Conservation (phyloP, 2,113 vertebrate species). For the Odontophorus gujanensis region DNA sequence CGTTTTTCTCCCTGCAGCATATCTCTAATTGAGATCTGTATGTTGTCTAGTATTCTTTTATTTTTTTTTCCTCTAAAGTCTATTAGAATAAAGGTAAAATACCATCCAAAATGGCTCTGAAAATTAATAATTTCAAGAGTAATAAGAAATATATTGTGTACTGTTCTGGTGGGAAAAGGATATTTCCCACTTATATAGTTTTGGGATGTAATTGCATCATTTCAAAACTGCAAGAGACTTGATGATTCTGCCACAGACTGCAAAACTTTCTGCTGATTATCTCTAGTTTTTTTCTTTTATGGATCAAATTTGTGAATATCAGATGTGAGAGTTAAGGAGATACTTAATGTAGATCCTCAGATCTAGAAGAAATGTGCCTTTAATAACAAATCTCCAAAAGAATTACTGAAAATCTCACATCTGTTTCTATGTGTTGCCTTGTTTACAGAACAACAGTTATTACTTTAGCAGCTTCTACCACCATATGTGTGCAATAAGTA, state of each 20-base stretch:
- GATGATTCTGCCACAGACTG: neutral
- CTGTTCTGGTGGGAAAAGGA: neutral
- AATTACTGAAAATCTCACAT: slow-evolving; percentile 3
- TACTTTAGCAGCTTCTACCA: slow-evolving; percentile 53
- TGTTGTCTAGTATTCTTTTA: neutral
- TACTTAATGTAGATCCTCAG: neutral
- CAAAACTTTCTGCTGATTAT: neutral
- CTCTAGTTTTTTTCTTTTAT: neutral
- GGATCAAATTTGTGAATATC: neutral
- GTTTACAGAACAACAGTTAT: slow-evolving; percentile 39
- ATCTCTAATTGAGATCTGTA: neutral
- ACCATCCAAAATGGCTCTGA: slow-evolving; percentile 12
- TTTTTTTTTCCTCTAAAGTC: neutral
- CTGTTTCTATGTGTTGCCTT: slow-evolving; percentile 28
- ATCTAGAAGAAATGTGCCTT: neutral
- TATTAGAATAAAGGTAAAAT: slow-evolving; percentile 23
- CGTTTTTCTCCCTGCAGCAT: neutral
- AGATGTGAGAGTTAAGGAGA: neutral
- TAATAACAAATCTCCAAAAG: slow-evolving; percentile 41
- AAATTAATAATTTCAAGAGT: slow-evolving; percentile 5
- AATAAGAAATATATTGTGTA: slow-evolving; percentile 4
- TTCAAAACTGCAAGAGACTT: slow-evolving; percentile 29
- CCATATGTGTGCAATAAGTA: slow-evolving; percentile 71
- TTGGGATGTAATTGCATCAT: slow-evolving; percentile 14
- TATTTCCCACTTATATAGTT: slow-evolving; percentile 33